These are phyloP conservation scores for Ispidina lecontei DNA, from an alignment of 2,797 vertebrate genomes.

Conservation along the genomic window DNA sequence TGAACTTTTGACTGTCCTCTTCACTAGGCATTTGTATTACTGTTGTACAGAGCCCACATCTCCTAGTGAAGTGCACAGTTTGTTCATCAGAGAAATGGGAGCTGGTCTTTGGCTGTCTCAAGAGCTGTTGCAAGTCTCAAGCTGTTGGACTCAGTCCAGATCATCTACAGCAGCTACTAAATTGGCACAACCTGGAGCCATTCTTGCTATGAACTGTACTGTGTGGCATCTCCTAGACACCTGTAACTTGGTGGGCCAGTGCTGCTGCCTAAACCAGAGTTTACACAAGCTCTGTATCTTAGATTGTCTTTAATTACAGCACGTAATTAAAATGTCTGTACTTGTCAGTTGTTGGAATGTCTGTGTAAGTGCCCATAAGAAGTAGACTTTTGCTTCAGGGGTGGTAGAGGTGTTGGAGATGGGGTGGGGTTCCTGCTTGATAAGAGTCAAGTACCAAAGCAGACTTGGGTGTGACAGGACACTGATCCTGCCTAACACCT, in stretches of 20 bases:
- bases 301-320: background rate
- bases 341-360: constrained; percentile 10
- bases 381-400: background rate
- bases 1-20: background rate
- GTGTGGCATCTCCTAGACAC: background rate
- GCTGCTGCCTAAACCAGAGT: background rate
- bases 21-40: background rate
- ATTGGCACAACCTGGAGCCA: background rate
- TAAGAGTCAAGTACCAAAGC: background rate
- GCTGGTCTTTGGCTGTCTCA: background rate
- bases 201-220: background rate
- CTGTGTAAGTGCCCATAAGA: background rate
- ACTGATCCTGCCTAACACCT: background rate
- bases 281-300: background rate
- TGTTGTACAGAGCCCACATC: background rate
- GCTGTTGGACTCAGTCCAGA: background rate
- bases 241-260: background rate
- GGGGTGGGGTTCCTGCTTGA: background rate
- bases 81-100: background rate
- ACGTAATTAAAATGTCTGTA: background rate
- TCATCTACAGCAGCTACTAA: background rate
- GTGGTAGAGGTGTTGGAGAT: background rate
- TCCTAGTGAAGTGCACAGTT: background rate
- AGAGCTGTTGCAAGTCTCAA: background rate
- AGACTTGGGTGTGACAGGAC: background rate